Conservation (phyloP, 2,113 vertebrate genomes). For the Phaethon lepturus region DNA sequence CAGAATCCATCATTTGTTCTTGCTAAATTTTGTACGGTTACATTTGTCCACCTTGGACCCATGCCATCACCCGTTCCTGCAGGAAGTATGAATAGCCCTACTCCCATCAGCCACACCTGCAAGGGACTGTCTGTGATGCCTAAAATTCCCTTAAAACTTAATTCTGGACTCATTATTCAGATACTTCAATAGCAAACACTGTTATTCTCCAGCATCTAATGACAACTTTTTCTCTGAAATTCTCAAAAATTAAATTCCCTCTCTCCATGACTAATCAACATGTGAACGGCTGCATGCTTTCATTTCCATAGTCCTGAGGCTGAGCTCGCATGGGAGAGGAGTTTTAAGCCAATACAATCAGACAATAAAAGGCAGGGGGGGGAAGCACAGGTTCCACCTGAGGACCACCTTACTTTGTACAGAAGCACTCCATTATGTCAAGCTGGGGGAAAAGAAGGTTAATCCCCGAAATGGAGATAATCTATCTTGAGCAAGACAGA, state of each 20-base stretch:
- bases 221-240: not conserved
- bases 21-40: not conserved
- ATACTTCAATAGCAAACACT: not conserved
- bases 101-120: not conserved
- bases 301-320: not conserved
- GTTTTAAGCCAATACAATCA: not conserved
- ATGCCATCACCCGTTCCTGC: fast-evolving
- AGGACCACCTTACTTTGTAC: not conserved
- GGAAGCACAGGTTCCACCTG: not conserved
- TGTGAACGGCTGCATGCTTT: not conserved
- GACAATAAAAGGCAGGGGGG: not conserved
- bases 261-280: not conserved
- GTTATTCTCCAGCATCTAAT: not conserved
- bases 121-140: not conserved
- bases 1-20: not conserved
- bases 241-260: not conserved
- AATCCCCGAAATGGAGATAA: not conserved
- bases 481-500: not conserved
- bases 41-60: not conserved
- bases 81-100: not conserved
- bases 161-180: not conserved
- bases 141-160: not conserved
- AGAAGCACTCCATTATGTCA: not conserved
- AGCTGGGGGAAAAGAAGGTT: not conserved
- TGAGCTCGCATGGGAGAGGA: not conserved